A percentile compares a stretch with the other conserved stretches of the same genome.
phyloP scores from a whole-genome alignment of 2,113 vertebrate species.

The Chloropsis cyanopogon region DNA sequence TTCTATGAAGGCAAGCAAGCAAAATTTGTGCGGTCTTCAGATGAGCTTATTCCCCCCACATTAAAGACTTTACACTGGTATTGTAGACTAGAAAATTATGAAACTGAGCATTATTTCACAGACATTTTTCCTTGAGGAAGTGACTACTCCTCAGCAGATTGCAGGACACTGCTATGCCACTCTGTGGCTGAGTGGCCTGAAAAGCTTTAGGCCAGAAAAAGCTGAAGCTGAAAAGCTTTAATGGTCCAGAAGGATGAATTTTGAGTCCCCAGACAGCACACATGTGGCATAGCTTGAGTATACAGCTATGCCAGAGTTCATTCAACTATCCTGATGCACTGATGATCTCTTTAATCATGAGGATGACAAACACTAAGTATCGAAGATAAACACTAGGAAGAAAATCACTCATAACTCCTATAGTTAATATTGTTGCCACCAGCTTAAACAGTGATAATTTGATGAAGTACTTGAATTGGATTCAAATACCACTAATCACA shows the following conservation, averaged over 20 bases:
- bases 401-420: not conserved
- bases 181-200: not conserved
- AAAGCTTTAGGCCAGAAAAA: no score
- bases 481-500: not conserved
- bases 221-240: not conserved
- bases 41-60: not conserved
- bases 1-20: not conserved
- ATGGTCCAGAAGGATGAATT: not conserved
- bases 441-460: not conserved
- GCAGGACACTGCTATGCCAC: not conserved
- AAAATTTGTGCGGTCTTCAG: fast-evolving
- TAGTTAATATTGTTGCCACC: not conserved
- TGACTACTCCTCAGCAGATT: not conserved
- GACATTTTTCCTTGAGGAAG: not conserved
- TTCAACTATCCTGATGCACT: not conserved
- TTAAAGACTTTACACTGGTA: not conserved
- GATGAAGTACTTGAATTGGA: not conserved
- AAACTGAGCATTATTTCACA: not conserved
- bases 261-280: not conserved
- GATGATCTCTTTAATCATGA: not conserved
- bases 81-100: not conserved
- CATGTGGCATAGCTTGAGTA: not conserved
- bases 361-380: not conserved
- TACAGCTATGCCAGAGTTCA: not conserved
- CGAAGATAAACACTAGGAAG: not conserved